Evolutionary conservation across 2,113 vertebrate species (phyloP), one percentile per base, ranked within the genome.

Genomic region (Thermophis baileyi): DNA sequence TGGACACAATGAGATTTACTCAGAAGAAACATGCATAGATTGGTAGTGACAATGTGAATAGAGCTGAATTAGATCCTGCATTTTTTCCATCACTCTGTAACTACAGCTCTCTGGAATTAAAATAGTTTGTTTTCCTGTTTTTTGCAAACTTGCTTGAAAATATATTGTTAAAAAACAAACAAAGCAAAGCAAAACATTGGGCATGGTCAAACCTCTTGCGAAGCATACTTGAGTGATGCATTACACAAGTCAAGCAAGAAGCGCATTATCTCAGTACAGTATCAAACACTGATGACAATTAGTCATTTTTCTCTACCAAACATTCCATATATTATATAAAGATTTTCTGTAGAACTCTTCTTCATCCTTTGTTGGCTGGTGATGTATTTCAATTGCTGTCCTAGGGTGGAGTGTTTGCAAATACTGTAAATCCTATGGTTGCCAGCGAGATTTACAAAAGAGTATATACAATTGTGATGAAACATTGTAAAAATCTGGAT

Each of bases 341-440:
- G 50, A 88, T 69, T 47, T 92, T 94, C 93, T 92, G 16, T 91
- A 87, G 46, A 86, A 53, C 4, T 46, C 30, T 40, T 81, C 35
- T 40, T 81, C 18, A 81, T 81, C 18, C 7, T 81, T 81, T 40
- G 35, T 22, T 81, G 6, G 18, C 16, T 40, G 3, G 18, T 2
- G 91, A 89, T 24, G 53, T 85, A n/a, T 53, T 94, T 90, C 0
- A 0, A 4, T 85, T 89, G 51, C 88, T 16, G 10, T 90, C 47
- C 12, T 6, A 81, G 7, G 22, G 3, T 35, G 50, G 30, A 88
- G 1, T 1, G 35, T n/a, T 53, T 35, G n/a, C 5, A 35, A 53
- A 53, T 88, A 47, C 47, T 47, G 47, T 47, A 53, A 88, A 30
- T 24, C 18, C 49, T 50, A 35, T n/a, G 50, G 50, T 35, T 35